Base-by-base conservation (phyloP, 2,888 invertebrate species). In the Leptopilina myrica region DNA sequence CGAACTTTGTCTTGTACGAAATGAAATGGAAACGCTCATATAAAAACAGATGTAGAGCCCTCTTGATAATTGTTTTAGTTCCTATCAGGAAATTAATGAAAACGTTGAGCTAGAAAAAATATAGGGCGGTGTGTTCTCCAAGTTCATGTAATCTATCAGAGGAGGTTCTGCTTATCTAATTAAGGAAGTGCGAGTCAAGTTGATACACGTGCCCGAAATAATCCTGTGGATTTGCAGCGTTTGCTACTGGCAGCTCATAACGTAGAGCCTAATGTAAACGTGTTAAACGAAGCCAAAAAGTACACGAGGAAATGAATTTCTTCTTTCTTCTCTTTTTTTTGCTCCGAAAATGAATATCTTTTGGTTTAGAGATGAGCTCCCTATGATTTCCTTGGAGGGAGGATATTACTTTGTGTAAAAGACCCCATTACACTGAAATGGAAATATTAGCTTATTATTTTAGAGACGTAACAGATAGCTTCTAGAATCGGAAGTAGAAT, bases 351-450 rank as follows among this genome's bases (percentile, higher is more conserved):
- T 49, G 49, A 49, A 49, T 49, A 49, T 56, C 73, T 53, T 69
- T 56, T 73, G 73, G 53, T 53, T 73, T 73, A 56, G 53, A 56
- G 73, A 69, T 69, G 83, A 83, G 80, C 81, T 76, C 49, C 81
- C 66, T 81, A 83, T 87, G 86, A 88, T 88, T 88, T 88, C 88
- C 88, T 88, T 84, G 49, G 78, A 87, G 87, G 87, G 87, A 87
- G 88, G 86, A 86, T 88, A 82, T 83, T 79, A 82, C 77, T 69
- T 12, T 12, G 49, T 49, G 78, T n/a, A 66, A 66, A 14, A 81
- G 79, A 83, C 82, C 81, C 81, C 77, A 81, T 82, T 82, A 81
- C 80, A 66, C 66, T 64, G 80, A 76, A 46, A 76, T 62, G 62
- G 64, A 76, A 73, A 73, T 73, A 73, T 73, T 73, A 56, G 73